Conservation (phyloP, 92 coral and sea anemone species). For the Umimayanthus chanpuru region DNA sequence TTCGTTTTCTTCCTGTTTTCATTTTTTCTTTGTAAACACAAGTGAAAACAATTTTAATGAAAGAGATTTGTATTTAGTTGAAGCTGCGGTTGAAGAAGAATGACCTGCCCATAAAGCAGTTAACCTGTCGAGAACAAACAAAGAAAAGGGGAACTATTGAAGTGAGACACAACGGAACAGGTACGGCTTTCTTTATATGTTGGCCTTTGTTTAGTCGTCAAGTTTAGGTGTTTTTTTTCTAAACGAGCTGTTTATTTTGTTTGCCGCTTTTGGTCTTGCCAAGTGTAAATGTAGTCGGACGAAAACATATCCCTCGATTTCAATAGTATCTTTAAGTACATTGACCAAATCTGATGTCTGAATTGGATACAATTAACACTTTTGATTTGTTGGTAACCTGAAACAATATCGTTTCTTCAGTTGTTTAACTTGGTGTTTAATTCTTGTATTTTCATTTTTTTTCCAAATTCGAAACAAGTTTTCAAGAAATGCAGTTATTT, state of each 20-base stretch:
- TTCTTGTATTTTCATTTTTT: neutral
- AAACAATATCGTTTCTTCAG: neutral
- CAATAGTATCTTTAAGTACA: neutral
- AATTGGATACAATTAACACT: neutral
- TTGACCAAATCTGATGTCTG: neutral
- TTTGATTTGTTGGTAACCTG: neutral
- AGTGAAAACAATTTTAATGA: neutral
- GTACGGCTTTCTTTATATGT: constrained; percentile 14
- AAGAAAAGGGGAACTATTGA: neutral
- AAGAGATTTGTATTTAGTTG: neutral
- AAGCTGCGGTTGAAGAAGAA: neutral
- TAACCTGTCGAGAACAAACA: constrained; percentile 12
- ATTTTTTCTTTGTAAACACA: neutral
- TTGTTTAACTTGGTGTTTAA: too few species aligned
- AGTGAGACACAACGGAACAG: constrained; percentile 26
- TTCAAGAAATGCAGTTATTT: neutral
- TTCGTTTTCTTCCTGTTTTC: constrained; percentile 15
- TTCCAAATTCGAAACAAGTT: neutral
- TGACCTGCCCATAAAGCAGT: neutral
- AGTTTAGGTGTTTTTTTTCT: neutral
- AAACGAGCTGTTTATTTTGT: neutral
- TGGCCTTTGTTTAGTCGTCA: neutral
- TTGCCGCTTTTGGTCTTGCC: neutral
- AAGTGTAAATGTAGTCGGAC: too few species aligned
- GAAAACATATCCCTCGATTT: too few species aligned